Percentiles rank a stretch among this genome's conserved stretches.
These are phyloP conservation scores for Octodonta nipae DNA, from an alignment of 2,888 invertebrate genomes.

Conservation along the genomic window DNA sequence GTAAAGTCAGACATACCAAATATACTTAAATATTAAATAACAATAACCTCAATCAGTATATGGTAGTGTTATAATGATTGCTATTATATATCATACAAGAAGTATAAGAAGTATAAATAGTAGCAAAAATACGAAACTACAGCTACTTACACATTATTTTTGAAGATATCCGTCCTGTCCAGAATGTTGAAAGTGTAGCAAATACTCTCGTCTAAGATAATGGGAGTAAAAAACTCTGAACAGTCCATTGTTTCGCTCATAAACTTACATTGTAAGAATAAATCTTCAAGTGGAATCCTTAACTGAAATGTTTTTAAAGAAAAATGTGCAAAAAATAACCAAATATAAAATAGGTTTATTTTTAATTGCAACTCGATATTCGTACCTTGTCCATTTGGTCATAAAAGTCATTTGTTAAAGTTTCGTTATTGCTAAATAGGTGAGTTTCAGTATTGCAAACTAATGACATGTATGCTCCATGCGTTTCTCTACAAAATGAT, in stretches of 20 bases:
- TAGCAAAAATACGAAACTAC: too few species aligned
- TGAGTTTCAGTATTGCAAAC: constrained; percentile 42
- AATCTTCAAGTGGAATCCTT: constrained; percentile 6
- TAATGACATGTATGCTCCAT: constrained; percentile 41
- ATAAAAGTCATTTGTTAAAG: constrained; percentile 34
- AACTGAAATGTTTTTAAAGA: too few species aligned
- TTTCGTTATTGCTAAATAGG: constrained; percentile 38
- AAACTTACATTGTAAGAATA: constrained; percentile 7
- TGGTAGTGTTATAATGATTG: too few species aligned
- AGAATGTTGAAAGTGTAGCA: constrained; percentile 58
- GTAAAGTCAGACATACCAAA: too few species aligned
- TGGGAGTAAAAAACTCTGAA: constrained; percentile 43
- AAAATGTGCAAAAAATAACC: neutral
- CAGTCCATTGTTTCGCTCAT: constrained; percentile 6
- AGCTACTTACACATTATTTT: constrained; percentile 39
- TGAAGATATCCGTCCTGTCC: constrained; percentile 43
- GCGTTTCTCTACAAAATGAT: constrained; percentile 30
- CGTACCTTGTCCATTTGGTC: constrained; percentile 13
- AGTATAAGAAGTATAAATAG: too few species aligned
- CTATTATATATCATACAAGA: too few species aligned
- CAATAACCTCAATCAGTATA: too few species aligned
- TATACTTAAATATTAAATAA: too few species aligned
- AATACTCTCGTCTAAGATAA: constrained; percentile 54
- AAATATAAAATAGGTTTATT: neutral
- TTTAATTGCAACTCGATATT: neutral